Base-by-base conservation (phyloP, 2,113 vertebrate genomes). In the Lophura nycthemera region DNA sequence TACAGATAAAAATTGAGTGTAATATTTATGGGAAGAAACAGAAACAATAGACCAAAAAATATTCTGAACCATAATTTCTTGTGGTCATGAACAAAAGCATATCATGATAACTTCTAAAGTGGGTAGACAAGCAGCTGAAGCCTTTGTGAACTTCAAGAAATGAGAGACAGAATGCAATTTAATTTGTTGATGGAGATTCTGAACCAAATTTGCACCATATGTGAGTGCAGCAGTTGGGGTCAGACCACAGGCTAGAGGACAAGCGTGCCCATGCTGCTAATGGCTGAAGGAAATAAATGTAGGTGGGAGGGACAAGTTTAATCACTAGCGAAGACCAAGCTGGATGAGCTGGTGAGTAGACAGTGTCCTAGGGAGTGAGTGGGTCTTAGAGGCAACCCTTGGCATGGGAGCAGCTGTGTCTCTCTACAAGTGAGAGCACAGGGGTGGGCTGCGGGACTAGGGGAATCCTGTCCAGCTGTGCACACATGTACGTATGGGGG, bases 261-360 rank as follows among this genome's bases (percentile, higher is more conserved):
- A n/a, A 1, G 1, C 9, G 29, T 20, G 34, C 32, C 69, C 5
- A 0, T 3, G 24, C 29, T 70, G 47, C 34, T 79, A 71, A 59
- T 18, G 65, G 42, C 17, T 5, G 24, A 8, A 34, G 24, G 2
- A 0, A 75, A 16, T 0, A 0, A 75, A 13, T 0, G 1, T 2
- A 1, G 25, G 8, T 36, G 13, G 18, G 48, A 25, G 11, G 30
- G 24, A n/a, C 4, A 12, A 48, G 30, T 9, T 20, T 8, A 13
- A 47, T 36, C 30, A 10, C 25, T 18, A 43, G 30, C 1, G 2
- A 59, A 15, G 9, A 38, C 5, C 13, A 38, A 50, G 21, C 43
- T 40, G 14, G 36, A 72, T 1, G 0, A 72, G 65, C 3, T 0
- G 0, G 21, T 34, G 66, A 72, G 50, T 12, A 60, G 43, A 27